Evolutionary conservation across 2,797 vertebrate genomes (phyloP).

Genomic region (Aplochiton taeniatus): DNA sequence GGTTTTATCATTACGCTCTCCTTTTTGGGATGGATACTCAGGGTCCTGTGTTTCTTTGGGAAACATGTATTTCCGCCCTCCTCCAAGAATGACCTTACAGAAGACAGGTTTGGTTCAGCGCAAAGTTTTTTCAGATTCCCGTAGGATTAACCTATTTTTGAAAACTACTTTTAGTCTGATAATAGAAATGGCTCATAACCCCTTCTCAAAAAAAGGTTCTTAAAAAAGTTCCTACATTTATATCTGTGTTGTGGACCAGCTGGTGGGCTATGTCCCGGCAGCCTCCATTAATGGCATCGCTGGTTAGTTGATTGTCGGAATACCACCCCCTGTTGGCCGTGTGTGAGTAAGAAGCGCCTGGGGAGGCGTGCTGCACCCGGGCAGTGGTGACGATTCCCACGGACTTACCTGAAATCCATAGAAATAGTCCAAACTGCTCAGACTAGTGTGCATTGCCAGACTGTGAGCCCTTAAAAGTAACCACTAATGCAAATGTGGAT

Average conservation of each 20-base stretch:
- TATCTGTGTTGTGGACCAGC: slow-evolving; percentile 77
- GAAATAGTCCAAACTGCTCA: too few relatives aligned
- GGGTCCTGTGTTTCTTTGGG: slow-evolving; percentile 54
- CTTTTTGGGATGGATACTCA: slow-evolving; percentile 52
- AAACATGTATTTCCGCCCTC: slow-evolving; percentile 80
- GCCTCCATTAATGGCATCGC: slow-evolving; percentile 46
- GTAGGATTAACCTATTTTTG: too few relatives aligned
- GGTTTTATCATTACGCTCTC: slow-evolving; percentile 62
- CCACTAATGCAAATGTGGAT: too few relatives aligned
- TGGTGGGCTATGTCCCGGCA: slow-evolving; percentile 79
- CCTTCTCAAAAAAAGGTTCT: too few relatives aligned
- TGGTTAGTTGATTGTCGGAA: slow-evolving; percentile 60
- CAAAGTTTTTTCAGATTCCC: too few relatives aligned
- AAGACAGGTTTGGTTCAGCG: background rate
- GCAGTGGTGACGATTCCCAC: slow-evolving; percentile 82
- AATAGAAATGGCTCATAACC: too few relatives aligned
- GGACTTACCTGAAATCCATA: slow-evolving; percentile 72
- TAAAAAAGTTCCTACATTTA: slow-evolving; percentile 71
- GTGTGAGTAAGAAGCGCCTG: slow-evolving; percentile 73
- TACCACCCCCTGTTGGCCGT: slow-evolving; percentile 73
- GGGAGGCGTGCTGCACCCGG: slow-evolving; percentile 83
- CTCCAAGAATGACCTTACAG: slow-evolving; percentile 79
- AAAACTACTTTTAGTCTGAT: too few relatives aligned
- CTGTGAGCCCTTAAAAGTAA: background rate
- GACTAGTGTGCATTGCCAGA: background rate